Conservation (phyloP, 1,140 invertebrate genomes). For the Riptortus pedestris region DNA sequence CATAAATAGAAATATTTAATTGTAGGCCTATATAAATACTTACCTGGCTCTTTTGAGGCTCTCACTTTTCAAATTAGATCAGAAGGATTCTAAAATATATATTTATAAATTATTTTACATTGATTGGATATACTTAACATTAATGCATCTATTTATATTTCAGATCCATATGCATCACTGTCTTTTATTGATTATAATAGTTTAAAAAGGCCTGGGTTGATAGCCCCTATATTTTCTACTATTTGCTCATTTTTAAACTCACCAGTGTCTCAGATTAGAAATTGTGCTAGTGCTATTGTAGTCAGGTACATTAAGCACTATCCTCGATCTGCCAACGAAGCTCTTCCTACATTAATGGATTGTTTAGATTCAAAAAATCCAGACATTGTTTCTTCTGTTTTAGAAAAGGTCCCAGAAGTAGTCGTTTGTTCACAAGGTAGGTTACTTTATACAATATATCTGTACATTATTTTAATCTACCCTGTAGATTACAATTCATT, state of each 20-base stretch:
- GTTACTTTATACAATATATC: neutral
- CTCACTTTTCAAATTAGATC: too few relatives aligned
- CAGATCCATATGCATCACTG: neutral
- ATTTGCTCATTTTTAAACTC: conserved; percentile 50
- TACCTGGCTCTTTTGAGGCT: too few relatives aligned
- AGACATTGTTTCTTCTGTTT: conserved; percentile 62
- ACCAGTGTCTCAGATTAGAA: conserved; percentile 50
- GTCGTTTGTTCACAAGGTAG: conserved; percentile 65
- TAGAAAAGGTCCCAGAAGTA: conserved; percentile 75
- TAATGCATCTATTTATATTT: neutral
- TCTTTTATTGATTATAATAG: conserved; percentile 9
- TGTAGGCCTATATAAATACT: too few relatives aligned
- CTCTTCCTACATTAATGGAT: conserved; percentile 62
- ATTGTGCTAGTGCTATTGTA: conserved; percentile 51
- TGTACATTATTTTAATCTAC: neutral
- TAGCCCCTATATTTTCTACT: conserved; percentile 53
- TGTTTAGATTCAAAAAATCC: conserved; percentile 67
- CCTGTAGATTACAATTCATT: neutral
- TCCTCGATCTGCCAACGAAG: conserved; percentile 45
- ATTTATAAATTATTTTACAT: too few relatives aligned
- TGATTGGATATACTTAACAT: too few relatives aligned
- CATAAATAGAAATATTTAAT: too few relatives aligned
- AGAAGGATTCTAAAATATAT: too few relatives aligned
- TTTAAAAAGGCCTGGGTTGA: conserved; percentile 41
- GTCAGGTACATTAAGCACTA: conserved; percentile 54